phyloP scores from a whole-genome alignment of 1,140 invertebrate species.

The Lordiphosa collinella region DNA sequence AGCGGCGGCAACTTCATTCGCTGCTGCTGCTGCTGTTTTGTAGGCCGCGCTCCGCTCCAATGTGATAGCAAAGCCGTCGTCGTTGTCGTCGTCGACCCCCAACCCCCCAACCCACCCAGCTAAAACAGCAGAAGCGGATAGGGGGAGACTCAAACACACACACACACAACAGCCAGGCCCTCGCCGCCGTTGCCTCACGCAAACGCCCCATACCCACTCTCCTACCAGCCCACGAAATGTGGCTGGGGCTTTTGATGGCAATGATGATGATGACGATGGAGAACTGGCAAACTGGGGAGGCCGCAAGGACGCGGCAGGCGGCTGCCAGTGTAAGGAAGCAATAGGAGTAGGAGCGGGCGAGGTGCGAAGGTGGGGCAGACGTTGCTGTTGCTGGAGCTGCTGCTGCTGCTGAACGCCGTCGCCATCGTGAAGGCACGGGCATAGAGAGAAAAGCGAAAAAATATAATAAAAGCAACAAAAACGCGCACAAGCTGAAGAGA shows the following conservation, averaged over 20 bases:
- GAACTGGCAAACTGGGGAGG: conserved; percentile 32
- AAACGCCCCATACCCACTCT: conserved; percentile 25
- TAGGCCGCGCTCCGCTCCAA: conserved; percentile 48
- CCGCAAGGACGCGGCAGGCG: conserved; percentile 32
- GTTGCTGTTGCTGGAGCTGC: conserved; percentile 3
- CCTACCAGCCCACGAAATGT: conserved; percentile 22
- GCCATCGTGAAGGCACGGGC: conserved; percentile 20
- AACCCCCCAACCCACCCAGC: conserved; percentile 11
- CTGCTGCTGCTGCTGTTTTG: conserved; percentile 22
- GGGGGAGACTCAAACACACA: too few relatives aligned
- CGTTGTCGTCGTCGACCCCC: background rate
- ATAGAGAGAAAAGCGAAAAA: conserved; percentile 66
- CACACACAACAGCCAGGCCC: conserved; percentile 27
- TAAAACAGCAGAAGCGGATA: conserved; percentile 1
- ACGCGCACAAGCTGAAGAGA: conserved; percentile 70
- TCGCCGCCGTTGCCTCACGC: conserved; percentile 46
- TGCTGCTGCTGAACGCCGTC: conserved; percentile 24
- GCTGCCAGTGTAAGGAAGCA: conserved; percentile 12
- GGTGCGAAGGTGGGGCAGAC: conserved; percentile 3
- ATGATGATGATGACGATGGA: conserved; percentile 30
- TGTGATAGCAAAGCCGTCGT: conserved; percentile 39
- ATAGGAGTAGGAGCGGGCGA: background rate
- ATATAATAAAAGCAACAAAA: conserved; percentile 74
- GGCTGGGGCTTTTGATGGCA: conserved; percentile 30
- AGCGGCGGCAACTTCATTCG: conserved; percentile 23